phyloP scores from a whole-genome alignment of 2,888 invertebrate genomes.

The Colletes collaris region DNA sequence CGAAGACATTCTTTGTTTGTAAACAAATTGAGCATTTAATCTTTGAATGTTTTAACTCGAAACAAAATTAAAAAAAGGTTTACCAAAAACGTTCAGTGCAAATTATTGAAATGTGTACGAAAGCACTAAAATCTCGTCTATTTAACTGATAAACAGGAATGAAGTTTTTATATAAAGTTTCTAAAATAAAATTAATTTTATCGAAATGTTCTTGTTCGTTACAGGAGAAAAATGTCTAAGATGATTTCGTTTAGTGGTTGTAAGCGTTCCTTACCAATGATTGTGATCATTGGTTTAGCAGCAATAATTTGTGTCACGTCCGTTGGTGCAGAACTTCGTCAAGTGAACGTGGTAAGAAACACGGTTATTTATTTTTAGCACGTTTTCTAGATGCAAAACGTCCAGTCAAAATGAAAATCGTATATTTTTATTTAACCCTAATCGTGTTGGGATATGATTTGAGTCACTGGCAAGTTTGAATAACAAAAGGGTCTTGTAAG shows the following conservation, averaged over 20 bases:
- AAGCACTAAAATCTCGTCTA: background rate
- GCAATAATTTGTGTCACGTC: slow-evolving; percentile 16
- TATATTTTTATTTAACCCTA: background rate
- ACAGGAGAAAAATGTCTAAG: slow-evolving; percentile 16
- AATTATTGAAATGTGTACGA: too few species aligned
- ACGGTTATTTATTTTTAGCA: slow-evolving; percentile 3
- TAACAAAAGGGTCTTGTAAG: too few species aligned
- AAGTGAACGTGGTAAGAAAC: slow-evolving; percentile 69
- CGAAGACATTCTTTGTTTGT: too few species aligned
- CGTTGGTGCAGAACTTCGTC: slow-evolving; percentile 53
- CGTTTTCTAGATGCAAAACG: background rate
- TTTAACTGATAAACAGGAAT: too few species aligned
- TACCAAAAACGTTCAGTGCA: background rate
- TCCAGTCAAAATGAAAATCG: background rate
- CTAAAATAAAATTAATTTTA: background rate
- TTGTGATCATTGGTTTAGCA: slow-evolving; percentile 19
- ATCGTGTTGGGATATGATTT: too few species aligned
- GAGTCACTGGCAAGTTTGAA: too few species aligned
- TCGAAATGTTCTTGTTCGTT: background rate
- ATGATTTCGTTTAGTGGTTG: slow-evolving; percentile 29
- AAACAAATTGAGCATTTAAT: too few species aligned
- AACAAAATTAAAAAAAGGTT: background rate
- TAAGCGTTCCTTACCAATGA: slow-evolving; percentile 13
- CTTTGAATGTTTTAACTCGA: too few species aligned
- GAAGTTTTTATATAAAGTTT: too few species aligned